Percentiles rank a stretch among this genome's conserved stretches.
Evolutionary conservation across 2,113 vertebrate genomes (phyloP).

Genomic region (Pongo pygmaeus): DNA sequence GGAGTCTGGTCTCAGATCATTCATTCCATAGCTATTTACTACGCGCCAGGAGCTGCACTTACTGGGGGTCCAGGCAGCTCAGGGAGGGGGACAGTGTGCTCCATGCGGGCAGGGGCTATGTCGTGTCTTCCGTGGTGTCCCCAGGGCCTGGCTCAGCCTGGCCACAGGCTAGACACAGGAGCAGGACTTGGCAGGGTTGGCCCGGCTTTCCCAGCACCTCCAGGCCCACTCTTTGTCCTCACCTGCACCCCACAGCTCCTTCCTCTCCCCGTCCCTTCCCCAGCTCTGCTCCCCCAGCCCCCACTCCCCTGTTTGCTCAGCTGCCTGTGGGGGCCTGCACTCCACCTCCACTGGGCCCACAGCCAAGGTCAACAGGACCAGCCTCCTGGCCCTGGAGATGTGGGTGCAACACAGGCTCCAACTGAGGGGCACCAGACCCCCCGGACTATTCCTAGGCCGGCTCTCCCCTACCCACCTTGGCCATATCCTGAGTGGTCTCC

Average conservation of each 20-base stretch:
- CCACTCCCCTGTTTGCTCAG: constrained; percentile 20
- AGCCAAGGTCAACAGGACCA: neutral
- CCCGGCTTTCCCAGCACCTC: neutral
- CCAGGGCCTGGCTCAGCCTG: neutral
- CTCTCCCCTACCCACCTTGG: neutral
- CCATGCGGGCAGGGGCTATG: neutral
- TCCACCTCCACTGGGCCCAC: neutral
- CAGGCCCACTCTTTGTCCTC: neutral
- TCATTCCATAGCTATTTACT: fast-evolving
- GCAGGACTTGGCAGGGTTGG: neutral
- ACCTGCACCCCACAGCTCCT: too few species aligned
- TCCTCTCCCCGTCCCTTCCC: too few species aligned
- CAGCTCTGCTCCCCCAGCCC: neutral
- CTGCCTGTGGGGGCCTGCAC: neutral
- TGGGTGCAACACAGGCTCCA: neutral
- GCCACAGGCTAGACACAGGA: neutral
- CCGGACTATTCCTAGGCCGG: neutral
- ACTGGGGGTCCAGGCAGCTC: fast-evolving
- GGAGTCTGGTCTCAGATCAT: neutral
- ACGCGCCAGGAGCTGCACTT: neutral
- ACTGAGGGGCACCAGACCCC: neutral
- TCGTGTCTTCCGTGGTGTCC: neutral
- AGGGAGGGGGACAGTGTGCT: neutral
- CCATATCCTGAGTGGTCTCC: neutral
- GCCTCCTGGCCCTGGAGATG: neutral